A percentile compares a stretch with the other conserved stretches of the same genome.
phyloP scores from a whole-genome alignment of 2,888 invertebrate genomes.

The Clunio marinus region DNA sequence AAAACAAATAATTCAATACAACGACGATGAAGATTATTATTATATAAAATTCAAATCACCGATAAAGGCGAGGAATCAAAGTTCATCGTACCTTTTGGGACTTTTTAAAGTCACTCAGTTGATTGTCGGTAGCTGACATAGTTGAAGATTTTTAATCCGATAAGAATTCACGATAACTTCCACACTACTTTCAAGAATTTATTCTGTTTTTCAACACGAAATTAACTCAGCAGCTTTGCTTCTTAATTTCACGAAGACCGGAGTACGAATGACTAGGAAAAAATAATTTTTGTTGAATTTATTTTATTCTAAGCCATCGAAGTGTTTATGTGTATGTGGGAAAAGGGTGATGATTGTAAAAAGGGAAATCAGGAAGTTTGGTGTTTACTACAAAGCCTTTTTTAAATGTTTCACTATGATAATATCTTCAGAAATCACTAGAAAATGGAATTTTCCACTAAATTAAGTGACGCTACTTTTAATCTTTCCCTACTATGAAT shows the following conservation, averaged over 20 bases:
- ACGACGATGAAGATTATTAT: too few species aligned
- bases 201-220: not conserved
- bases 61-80: not conserved
- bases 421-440: too few species aligned
- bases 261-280: slow-evolving; percentile 6
- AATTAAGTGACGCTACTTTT: too few species aligned
- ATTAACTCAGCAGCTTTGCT: not conserved
- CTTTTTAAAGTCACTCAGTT: slow-evolving; percentile 24
- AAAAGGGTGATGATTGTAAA: not conserved
- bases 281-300: slow-evolving; percentile 13
- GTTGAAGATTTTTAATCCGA: not conserved
- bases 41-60: not conserved
- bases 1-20: too few species aligned
- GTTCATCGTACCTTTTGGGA: slow-evolving; percentile 28
- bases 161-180: not conserved
- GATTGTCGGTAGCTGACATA: slow-evolving; percentile 15
- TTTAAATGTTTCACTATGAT: too few species aligned
- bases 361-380: too few species aligned
- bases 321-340: not conserved
- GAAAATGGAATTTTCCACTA: too few species aligned
- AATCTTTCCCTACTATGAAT: too few species aligned
- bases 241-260: slow-evolving; percentile 21
- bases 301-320: slow-evolving; percentile 28
- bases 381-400: too few species aligned
- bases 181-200: not conserved